Evolutionary conservation across 2,797 vertebrate species (phyloP).

Genomic region (Melanotaenia parkinsoni): DNA sequence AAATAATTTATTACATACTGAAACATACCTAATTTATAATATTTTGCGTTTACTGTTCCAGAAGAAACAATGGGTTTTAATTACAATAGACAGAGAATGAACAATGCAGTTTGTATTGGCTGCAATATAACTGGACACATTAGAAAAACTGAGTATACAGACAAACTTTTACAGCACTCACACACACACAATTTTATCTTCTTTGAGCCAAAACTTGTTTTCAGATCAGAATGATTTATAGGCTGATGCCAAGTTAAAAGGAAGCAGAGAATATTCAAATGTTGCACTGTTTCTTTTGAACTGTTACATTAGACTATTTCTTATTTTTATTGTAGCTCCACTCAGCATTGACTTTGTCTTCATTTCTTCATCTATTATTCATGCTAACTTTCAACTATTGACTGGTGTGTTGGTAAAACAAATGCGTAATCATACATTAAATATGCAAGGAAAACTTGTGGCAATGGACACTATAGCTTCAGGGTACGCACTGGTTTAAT

Average conservation of each 20-base stretch:
- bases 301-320: constrained; percentile 4
- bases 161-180: neutral
- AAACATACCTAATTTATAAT: neutral
- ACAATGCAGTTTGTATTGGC: neutral
- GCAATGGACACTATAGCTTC: neutral
- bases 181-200: neutral
- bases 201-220: neutral
- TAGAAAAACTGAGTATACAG: neutral
- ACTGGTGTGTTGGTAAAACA: neutral
- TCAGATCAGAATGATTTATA: constrained; percentile 4
- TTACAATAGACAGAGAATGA: neutral
- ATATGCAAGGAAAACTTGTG: neutral
- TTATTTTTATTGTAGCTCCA: neutral
- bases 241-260: neutral
- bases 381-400: constrained; percentile 7
- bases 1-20: neutral
- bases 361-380: neutral
- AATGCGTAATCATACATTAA: neutral
- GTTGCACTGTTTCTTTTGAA: constrained; percentile 9
- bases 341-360: constrained; percentile 13
- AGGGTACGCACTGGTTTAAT: constrained; percentile 13
- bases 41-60: neutral
- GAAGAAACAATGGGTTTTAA: neutral
- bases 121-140: neutral
- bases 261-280: constrained; percentile 9